Evolutionary conservation across 2,888 invertebrate genomes (phyloP).

Genomic region (Tridacna crocea): DNA sequence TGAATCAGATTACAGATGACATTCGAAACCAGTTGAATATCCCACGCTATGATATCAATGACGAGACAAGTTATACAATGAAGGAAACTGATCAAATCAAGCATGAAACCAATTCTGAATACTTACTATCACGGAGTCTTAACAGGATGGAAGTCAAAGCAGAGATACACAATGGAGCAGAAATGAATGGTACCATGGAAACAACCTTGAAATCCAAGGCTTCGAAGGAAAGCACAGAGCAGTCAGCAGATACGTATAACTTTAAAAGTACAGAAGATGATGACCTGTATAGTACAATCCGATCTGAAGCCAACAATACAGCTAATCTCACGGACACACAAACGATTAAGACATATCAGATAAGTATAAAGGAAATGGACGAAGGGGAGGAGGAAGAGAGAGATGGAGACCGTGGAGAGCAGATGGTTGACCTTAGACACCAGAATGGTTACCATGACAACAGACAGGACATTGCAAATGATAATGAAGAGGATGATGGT

Average conservation of each 20-base stretch:
- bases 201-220: conserved; percentile 45
- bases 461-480: background rate
- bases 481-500: conserved; percentile 25
- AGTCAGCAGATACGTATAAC: conserved; percentile 66
- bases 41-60: conserved; percentile 56
- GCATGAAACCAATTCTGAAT: conserved; percentile 21
- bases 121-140: background rate
- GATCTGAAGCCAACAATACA: conserved; percentile 63
- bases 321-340: conserved; percentile 67
- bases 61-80: conserved; percentile 56
- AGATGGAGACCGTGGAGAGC: conserved; percentile 23
- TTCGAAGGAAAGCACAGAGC: conserved; percentile 56
- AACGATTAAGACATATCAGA: conserved; percentile 71
- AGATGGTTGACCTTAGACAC: background rate
- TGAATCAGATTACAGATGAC: conserved; percentile 76
- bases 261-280: conserved; percentile 67
- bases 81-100: conserved; percentile 3
- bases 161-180: conserved; percentile 24
- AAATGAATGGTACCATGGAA: conserved; percentile 52
- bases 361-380: conserved; percentile 66
- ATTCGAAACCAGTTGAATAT: conserved; percentile 78
- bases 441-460: conserved; percentile 5
- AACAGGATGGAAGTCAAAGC: conserved; percentile 20
- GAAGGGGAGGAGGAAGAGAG: conserved; percentile 51
- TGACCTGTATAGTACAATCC: conserved; percentile 67